Evolutionary conservation across 2,888 invertebrate species (phyloP).

Genomic region (Tryphoninae sp.): DNA sequence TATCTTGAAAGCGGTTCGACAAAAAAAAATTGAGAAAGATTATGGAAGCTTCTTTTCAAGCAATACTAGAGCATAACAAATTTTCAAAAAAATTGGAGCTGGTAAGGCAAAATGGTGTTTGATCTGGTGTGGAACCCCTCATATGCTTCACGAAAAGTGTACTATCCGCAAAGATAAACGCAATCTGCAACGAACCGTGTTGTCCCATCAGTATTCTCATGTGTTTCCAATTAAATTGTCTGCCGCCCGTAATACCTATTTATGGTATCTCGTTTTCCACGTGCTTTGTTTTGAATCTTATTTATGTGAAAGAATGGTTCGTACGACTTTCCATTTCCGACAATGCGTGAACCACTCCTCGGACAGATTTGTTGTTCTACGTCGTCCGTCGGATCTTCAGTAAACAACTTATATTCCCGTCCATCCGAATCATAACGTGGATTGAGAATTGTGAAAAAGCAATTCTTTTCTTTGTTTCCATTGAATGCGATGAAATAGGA

Average conservation of each 20-base stretch:
- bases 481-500: not conserved
- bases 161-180: constrained; percentile 51
- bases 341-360: constrained; percentile 17
- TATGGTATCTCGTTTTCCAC: not conserved
- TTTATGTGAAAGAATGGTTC: constrained; percentile 30
- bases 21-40: too few relatives aligned
- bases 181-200: constrained; percentile 31
- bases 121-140: too few relatives aligned
- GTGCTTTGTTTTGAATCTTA: constrained; percentile 40
- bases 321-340: constrained; percentile 31
- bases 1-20: too few relatives aligned
- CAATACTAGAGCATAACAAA: too few relatives aligned
- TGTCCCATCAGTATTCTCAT: constrained; percentile 34
- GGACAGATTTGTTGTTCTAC: constrained; percentile 40
- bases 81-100: too few relatives aligned
- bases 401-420: constrained; percentile 60
- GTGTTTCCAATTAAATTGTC: not conserved
- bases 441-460: not conserved
- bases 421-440: constrained; percentile 8
- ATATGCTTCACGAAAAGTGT: constrained; percentile 6
- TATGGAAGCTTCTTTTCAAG: too few relatives aligned
- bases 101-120: too few relatives aligned
- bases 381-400: constrained; percentile 44
- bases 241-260: not conserved
- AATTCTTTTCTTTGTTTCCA: constrained; percentile 2